A percentile compares a stretch with the other conserved stretches of the same genome.
phyloP scores from a whole-genome alignment of 2,888 invertebrate genomes.

The Rhyacophila evoluta region DNA sequence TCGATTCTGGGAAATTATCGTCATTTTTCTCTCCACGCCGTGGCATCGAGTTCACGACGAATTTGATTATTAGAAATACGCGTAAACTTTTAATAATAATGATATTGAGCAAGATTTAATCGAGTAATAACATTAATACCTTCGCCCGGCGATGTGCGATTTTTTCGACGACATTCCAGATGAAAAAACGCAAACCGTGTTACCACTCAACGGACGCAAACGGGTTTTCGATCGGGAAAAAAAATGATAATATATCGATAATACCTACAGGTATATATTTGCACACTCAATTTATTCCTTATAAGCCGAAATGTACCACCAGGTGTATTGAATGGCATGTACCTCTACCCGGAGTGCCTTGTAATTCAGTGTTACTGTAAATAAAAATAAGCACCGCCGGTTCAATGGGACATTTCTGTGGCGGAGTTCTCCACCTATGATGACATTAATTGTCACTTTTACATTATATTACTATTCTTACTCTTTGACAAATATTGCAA shows the following conservation, averaged over 20 bases:
- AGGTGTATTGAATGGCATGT: not conserved
- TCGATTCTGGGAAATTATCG: not conserved
- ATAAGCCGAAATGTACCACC: not conserved
- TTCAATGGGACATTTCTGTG: too few species aligned
- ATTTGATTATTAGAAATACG: not conserved
- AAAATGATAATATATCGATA: not conserved
- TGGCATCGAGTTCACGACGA: not conserved
- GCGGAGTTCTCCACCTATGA: too few species aligned
- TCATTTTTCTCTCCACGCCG: too few species aligned
- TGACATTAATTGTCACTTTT: too few species aligned
- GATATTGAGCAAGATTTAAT: not conserved
- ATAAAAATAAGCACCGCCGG: too few species aligned
- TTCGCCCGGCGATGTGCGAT: not conserved
- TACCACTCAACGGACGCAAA: not conserved
- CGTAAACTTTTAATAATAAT: not conserved
- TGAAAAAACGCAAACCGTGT: not conserved
- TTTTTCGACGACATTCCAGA: slow-evolving; percentile 22
- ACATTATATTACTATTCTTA: too few species aligned
- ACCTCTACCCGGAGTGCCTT: not conserved
- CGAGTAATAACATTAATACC: not conserved
- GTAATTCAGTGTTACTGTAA: too few species aligned
- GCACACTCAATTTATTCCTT: slow-evolving; percentile 13
- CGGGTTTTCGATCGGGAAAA: slow-evolving; percentile 9
- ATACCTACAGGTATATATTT: not conserved
- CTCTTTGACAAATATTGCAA: too few species aligned